Evolutionary conservation across 2,888 invertebrate genomes (phyloP), one percentile per base, ranked within the genome.

Genomic region (Resseliella maxima): DNA sequence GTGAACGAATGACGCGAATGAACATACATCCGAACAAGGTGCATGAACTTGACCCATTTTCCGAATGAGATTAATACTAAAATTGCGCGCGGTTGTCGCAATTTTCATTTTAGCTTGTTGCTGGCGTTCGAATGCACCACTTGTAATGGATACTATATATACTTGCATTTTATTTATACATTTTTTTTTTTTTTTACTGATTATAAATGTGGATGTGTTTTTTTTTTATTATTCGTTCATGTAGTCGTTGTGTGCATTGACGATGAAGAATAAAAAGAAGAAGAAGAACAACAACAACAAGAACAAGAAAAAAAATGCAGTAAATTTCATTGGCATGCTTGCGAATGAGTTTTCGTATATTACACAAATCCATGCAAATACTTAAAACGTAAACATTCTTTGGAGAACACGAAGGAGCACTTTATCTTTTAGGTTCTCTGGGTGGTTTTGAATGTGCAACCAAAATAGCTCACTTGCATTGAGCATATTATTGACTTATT

Each of bases 31-130:
- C 86, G 54, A 86, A 86, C 54, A 59, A 86, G 86, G 86, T 86
- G 86, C 54, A 46, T 54, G 86, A 86, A 86, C 86, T 86, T 86
- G 86, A 86, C 85, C 85, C 54, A 85, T 87, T 87, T 87, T 83
- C 81, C 85, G 86, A 86, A 83, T 38, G 83, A 83, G 83, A 83
- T 83, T 83, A 83, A 83, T 81, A 83, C 38, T 38, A 10, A 38
- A 38, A 8, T 12, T n/a, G n/a, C n/a, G n/a, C n/a, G n/a, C n/a
- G n/a, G 83, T 83, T 83, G 38, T 83, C 83, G 83, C 83, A 83
- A 24, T 83, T 38, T 38, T 83, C 81, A 36, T 81, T 81, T 81
- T 8, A 38, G 38, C 83, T 36, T 83, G 38, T 83, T 83, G 83
- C 38, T 83, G 83, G 36, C 38, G 83, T 83, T 83, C n/a, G 21